These are phyloP conservation scores for Brachyrhaphis roseni DNA, from an alignment of 2,797 vertebrate species.

Conservation along the genomic window DNA sequence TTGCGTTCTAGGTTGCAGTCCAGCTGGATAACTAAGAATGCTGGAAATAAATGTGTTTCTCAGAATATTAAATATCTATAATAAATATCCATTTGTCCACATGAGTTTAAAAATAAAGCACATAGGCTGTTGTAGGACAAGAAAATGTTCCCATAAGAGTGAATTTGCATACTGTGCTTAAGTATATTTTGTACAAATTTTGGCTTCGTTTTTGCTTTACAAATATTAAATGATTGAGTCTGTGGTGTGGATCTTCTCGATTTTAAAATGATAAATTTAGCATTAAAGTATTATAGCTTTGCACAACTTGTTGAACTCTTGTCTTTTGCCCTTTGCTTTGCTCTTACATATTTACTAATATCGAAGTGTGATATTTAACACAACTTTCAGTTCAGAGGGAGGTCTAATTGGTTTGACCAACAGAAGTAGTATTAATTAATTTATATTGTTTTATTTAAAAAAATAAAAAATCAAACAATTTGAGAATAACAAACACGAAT, in stretches of 20 bases:
- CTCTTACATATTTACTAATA: neutral
- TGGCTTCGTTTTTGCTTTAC: neutral
- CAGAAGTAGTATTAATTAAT: neutral
- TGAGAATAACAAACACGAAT: neutral
- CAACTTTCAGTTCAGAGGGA: neutral
- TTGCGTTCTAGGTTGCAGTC: too few species aligned
- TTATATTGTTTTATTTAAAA: neutral
- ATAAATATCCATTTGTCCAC: neutral
- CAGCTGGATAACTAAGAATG: too few species aligned
- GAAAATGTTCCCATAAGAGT: neutral
- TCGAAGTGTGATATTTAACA: neutral
- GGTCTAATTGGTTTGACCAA: neutral
- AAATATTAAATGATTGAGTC: neutral
- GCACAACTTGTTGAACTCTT: neutral
- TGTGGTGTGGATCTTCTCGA: neutral
- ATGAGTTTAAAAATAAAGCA: neutral
- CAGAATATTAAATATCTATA: too few species aligned
- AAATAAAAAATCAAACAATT: neutral
- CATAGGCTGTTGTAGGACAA: neutral
- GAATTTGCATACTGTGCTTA: neutral
- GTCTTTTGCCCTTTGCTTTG: neutral
- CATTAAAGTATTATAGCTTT: neutral
- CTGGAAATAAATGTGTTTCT: too few species aligned
- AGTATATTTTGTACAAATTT: neutral
- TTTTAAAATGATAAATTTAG: neutral